phyloP scores from a whole-genome alignment of 2,888 invertebrate genomes.

The Oxytorus armatus region DNA sequence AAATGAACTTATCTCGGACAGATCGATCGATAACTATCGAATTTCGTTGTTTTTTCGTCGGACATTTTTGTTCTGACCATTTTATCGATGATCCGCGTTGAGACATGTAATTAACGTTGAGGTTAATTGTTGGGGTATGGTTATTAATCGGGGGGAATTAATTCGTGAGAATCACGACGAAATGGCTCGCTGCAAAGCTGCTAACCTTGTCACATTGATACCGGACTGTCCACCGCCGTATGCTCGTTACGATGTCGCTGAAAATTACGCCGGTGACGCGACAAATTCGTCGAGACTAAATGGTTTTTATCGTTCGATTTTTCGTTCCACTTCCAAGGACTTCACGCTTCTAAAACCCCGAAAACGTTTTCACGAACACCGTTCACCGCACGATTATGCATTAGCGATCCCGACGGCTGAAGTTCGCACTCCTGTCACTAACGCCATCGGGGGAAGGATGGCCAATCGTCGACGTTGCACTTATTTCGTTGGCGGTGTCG shows the following conservation, averaged over 20 bases:
- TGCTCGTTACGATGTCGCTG: constrained; percentile 49
- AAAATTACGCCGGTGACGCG: constrained; percentile 20
- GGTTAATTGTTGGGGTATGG: neutral
- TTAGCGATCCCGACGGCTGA: constrained; percentile 32
- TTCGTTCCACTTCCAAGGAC: neutral
- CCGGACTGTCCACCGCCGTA: constrained; percentile 65
- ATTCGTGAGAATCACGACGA: neutral
- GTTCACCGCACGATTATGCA: neutral
- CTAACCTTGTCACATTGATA: constrained; percentile 38
- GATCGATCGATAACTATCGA: constrained; percentile 13
- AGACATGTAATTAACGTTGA: constrained; percentile 10
- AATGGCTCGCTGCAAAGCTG: constrained; percentile 61
- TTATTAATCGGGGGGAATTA: neutral
- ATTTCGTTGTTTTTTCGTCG: constrained; percentile 38
- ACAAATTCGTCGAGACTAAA: constrained; percentile 26
- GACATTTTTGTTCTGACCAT: too few relatives aligned
- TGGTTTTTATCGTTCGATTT: constrained; percentile 15
- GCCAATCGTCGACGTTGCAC: constrained; percentile 33
- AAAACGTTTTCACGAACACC: neutral
- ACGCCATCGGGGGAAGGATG: constrained; percentile 7
- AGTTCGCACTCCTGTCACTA: constrained; percentile 12
- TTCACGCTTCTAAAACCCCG: neutral
- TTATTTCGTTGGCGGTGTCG: constrained; percentile 51
- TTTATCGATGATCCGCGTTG: constrained; percentile 1
- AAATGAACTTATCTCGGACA: neutral